Base-by-base conservation (phyloP, 2,888 invertebrate genomes). In the Patella depressa region DNA sequence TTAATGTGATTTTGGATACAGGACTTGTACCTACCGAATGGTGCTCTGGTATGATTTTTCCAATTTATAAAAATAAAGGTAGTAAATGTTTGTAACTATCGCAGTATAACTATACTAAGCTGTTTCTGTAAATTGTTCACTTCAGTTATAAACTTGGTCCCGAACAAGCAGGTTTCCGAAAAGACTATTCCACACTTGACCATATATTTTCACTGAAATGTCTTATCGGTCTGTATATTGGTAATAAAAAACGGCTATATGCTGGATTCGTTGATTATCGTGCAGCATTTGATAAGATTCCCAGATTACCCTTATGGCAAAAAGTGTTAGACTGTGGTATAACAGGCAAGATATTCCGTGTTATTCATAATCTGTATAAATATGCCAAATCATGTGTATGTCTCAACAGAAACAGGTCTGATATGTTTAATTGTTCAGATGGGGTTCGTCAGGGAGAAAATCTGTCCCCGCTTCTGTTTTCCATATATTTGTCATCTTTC, bases 21-120 rank as follows among this genome's bases (percentile, higher is more conserved):
- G 73, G 73, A 70, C 34, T 78, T 19, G 19, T 74, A 65, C 74
- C 77, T 53, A 15, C 34, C n/a, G 15, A n/a, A 2, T 73, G 77
- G 77, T n/a, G 65, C 3, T 29, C 53, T 24, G 72, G 77, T 45
- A 53, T 59, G 14, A 70, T 74, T n/a, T 53, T 15, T 4, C 77
- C 74, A 29, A 74, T 78, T n/a, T 73, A 65, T 65, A 77, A 77
- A 34, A 77, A 76, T 34, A 57, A 76, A 72, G 76, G 72, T 12
- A 57, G 19, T 34, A 69, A 3, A 77, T 24, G 3, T 70, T 15
- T 9, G 29, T 14, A 77, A 77, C 53, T 77, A 77, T 69, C 59
- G 77, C 34, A 24, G 73, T 9, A 77, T 73, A 53, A 77, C 73
- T 34, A 24, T 73, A 17, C 53, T 77, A 65, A 72, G 53, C 34